A percentile compares a stretch with the other conserved stretches of the same genome.
Evolutionary conservation across 1,140 invertebrate species (phyloP).

Genomic region (Heterodera schachtii): DNA sequence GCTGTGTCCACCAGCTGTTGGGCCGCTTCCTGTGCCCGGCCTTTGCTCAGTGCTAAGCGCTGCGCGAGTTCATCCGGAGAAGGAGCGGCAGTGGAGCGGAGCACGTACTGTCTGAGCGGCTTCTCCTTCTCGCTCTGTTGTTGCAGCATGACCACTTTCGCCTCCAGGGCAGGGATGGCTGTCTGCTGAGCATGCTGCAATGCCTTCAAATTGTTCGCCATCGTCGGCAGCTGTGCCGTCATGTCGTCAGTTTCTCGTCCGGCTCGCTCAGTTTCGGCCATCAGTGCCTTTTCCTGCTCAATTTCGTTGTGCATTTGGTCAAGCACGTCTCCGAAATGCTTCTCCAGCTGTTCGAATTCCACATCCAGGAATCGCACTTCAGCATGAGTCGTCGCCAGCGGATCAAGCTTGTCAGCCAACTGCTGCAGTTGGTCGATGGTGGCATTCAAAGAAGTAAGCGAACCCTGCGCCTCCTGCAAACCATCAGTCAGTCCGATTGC

Average conservation of each 20-base stretch:
- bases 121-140: not conserved
- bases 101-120: not conserved
- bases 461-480: slow-evolving; percentile 31
- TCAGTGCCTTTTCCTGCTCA: slow-evolving; percentile 32
- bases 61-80: not conserved
- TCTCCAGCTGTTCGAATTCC: slow-evolving; percentile 51
- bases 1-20: not conserved
- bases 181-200: not conserved
- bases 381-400: slow-evolving; percentile 54
- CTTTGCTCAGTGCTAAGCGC: not conserved
- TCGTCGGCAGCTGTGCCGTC: not conserved
- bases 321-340: slow-evolving; percentile 51
- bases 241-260: slow-evolving; percentile 20
- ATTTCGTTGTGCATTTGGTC: slow-evolving; percentile 33
- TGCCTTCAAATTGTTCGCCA: not conserved
- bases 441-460: slow-evolving; percentile 30
- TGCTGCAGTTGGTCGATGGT: slow-evolving; percentile 48
- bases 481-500: not conserved
- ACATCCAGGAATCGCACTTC: slow-evolving; percentile 57
- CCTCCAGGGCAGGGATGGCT: slow-evolving; percentile 1
- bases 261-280: slow-evolving; percentile 7
- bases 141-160: not conserved
- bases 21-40: not conserved
- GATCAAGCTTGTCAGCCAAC: slow-evolving; percentile 54
- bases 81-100: not conserved